Evolutionary conservation across 2,888 invertebrate genomes (phyloP), one percentile per base, ranked within the genome.

Genomic region (Lasius fuliginosus): DNA sequence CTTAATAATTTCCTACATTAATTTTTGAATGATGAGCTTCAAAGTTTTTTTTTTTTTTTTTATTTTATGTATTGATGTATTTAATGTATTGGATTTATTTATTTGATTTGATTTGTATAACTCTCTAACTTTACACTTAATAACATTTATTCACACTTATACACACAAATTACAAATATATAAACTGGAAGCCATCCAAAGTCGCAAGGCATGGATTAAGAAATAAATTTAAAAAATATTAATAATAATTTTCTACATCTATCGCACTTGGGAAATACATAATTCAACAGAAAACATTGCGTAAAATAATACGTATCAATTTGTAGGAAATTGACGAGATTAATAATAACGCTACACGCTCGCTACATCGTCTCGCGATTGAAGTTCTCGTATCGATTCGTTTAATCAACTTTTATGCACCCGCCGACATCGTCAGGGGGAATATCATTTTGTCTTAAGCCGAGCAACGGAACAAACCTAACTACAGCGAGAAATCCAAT

Each of bases 351-450:
- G 74, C n/a, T 40, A n/a, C 3, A 58, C 23, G 68, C 11, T 53
- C 23, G 23, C 42, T 71, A 71, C 8, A 46, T 15, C 53, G 40
- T 73, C 33, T 71, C 71, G 71, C 46, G 33, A 71, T 79, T 49
- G 60, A 36, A 23, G 18, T 46, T 33, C 60, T 60, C 71, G 4
- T 69, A 79, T 79, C 33, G 69, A 79, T 79, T 71, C 58, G 58
- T 60, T 71, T 79, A 79, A 79, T 79, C 79, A 79, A 71, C 73
- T 79, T 79, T 79, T 79, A 71, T 60, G 23, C 58, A 33, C 12
- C 33, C 8, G 27, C 58, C 79, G 58, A 79, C 71, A 71, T 33
- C 46, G 46, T 12, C 23, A 30, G 33, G 42, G 18, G 49, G 18
- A 49, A 49, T 33, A 46, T 46, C 60, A 79, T 71, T 79, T 60